Evolutionary conservation across 2,888 invertebrate species (phyloP).

Genomic region (Nowickia ferox): DNA sequence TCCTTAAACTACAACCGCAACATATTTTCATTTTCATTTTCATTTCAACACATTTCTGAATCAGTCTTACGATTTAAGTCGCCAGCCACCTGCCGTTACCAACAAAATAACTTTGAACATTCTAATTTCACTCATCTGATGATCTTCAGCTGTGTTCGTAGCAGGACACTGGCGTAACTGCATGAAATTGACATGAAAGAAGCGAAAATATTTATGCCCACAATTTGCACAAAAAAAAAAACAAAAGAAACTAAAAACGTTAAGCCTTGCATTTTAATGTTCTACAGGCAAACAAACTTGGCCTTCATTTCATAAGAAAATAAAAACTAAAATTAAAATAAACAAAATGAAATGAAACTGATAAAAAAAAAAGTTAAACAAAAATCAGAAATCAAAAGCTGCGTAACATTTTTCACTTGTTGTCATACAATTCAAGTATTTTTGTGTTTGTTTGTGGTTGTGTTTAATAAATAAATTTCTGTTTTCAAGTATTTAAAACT

Average conservation of each 20-base stretch:
- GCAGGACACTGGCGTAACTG: conserved; percentile 40
- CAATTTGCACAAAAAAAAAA: conserved; percentile 23
- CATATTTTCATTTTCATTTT: neutral
- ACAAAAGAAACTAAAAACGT: conserved; percentile 3
- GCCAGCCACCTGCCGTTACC: conserved; percentile 34
- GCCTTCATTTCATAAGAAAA: conserved; percentile 64
- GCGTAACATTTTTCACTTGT: conserved; percentile 70
- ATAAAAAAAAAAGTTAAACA: conserved; percentile 6
- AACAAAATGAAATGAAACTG: conserved; percentile 38
- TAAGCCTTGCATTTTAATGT: conserved; percentile 54
- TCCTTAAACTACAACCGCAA: neutral
- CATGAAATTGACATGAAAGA: conserved; percentile 19
- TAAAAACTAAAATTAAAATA: conserved; percentile 4
- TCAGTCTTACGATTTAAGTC: neutral
- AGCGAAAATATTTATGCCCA: conserved; percentile 15
- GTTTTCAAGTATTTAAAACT: conserved; percentile 17
- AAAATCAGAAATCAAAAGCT: conserved; percentile 66
- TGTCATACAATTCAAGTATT: conserved; percentile 54
- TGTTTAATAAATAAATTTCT: conserved; percentile 27
- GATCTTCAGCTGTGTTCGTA: conserved; percentile 11
- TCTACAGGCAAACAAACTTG: conserved; percentile 60
- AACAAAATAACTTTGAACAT: conserved; percentile 18
- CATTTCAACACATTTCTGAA: neutral
- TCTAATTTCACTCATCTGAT: conserved; percentile 28
- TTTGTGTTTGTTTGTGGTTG: conserved; percentile 12